Conservation (phyloP, 2,113 vertebrate genomes). For the Nothocercus nigrocapillus region DNA sequence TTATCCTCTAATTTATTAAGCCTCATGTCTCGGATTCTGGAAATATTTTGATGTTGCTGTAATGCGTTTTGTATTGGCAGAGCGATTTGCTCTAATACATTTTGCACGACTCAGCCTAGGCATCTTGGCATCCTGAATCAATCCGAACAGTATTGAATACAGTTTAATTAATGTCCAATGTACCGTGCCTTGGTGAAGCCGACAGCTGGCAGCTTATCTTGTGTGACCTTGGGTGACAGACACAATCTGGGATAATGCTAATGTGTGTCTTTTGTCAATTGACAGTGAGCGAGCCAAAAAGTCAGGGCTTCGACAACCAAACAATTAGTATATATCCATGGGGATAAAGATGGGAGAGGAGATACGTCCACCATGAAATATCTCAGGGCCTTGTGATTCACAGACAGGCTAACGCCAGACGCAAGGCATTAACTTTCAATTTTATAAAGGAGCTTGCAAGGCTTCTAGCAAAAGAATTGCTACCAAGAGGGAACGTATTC, state of each 20-base stretch:
- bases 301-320: not conserved
- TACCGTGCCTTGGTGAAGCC: slow-evolving; percentile 12
- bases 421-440: not conserved
- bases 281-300: not conserved
- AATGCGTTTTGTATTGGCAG: not conserved
- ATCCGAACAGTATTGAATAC: not conserved
- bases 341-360: slow-evolving; percentile 35
- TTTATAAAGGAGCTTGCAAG: not conserved
- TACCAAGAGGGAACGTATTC: not conserved
- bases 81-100: not conserved
- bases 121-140: slow-evolving; percentile 31
- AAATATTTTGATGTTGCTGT: slow-evolving; percentile 32
- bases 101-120: not conserved
- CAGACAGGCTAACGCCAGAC: not conserved
- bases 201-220: slow-evolving; percentile 30
- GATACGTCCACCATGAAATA: not conserved
- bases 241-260: slow-evolving; percentile 7
- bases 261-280: slow-evolving; percentile 54
- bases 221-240: slow-evolving; percentile 43
- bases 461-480: not conserved
- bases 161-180: slow-evolving; percentile 25
- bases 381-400: not conserved
- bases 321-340: slow-evolving; percentile 7
- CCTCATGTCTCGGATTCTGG: not conserved
- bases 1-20: slow-evolving; percentile 50